Evolutionary conservation across 2,113 vertebrate species (phyloP).

Genomic region (Pagrus major): DNA sequence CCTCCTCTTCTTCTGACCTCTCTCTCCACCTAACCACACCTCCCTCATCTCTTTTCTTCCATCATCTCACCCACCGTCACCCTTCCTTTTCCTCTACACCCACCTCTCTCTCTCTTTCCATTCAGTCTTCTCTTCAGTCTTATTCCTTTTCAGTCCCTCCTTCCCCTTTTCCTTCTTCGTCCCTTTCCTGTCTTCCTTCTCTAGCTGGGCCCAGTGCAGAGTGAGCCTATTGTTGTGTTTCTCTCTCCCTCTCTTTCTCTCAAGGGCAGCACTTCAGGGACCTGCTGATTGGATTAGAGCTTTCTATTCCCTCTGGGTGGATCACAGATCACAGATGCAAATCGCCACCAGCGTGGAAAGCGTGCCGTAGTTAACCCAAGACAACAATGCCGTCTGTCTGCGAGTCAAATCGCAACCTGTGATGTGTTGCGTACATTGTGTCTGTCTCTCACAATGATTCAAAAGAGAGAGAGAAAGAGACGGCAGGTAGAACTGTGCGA

Average conservation of each 20-base stretch:
- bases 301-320: constrained; percentile 97
- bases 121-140: constrained; percentile 50
- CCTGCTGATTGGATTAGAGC: constrained; percentile 99
- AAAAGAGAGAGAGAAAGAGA: neutral
- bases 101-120: constrained; percentile 36
- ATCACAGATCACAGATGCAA: constrained; percentile 93
- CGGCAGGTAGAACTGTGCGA: neutral
- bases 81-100: neutral
- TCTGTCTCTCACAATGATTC: constrained; percentile 26
- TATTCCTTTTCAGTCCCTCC: constrained; percentile 51
- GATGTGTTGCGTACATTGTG: constrained; percentile 15
- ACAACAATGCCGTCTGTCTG: constrained; percentile 74
- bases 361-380: constrained; percentile 54
- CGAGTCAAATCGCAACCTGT: constrained; percentile 50
- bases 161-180: constrained; percentile 19
- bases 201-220: constrained; percentile 50
- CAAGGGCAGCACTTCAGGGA: constrained; percentile 91
- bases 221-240: constrained; percentile 88
- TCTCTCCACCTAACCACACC: constrained; percentile 24
- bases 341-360: constrained; percentile 80
- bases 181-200: constrained; percentile 40
- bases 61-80: constrained; percentile 9
- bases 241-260: constrained; percentile 70
- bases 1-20: constrained; percentile 14
- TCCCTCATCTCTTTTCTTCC: constrained; percentile 25